Evolutionary conservation across 2,113 vertebrate species (phyloP).

Genomic region (Xenopus borealis): DNA sequence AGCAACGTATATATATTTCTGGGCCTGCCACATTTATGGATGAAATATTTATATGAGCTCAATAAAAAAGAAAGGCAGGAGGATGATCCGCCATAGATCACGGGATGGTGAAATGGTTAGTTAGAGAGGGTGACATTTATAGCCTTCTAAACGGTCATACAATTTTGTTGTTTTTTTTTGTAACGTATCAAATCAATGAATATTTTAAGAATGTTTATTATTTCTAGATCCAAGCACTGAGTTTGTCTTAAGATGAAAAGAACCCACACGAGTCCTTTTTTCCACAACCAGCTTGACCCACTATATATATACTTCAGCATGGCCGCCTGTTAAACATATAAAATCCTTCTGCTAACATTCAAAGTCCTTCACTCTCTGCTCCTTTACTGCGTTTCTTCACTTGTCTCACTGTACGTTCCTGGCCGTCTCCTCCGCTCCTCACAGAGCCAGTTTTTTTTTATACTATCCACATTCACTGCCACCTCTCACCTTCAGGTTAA

Average conservation of each 20-base stretch:
- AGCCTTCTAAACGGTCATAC: not conserved
- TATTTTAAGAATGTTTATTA: slow-evolving; percentile 2
- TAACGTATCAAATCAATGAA: not conserved
- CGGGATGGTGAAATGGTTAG: not conserved
- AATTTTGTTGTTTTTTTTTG: not conserved
- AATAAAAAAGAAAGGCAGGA: slow-evolving; percentile 13
- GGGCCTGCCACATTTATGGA: slow-evolving; percentile 9
- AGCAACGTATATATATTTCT: slow-evolving; percentile 2
- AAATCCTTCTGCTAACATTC: no score
- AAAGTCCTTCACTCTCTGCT: no score
- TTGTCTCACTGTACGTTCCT: no score
- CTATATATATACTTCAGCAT: no score
- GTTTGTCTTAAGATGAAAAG: not conserved
- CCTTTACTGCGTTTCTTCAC: no score
- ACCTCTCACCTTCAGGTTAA: no score
- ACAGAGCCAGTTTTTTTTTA: no score
- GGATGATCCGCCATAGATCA: slow-evolving; percentile 2
- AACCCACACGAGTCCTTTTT: no score
- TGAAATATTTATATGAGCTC: slow-evolving; percentile 12
- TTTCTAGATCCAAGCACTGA: not conserved
- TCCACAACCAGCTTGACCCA: no score
- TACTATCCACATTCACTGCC: no score
- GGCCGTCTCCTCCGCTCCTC: no score
- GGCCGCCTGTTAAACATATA: no score
- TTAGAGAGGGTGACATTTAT: not conserved